A percentile compares a stretch with the other conserved stretches of the same genome.
phyloP scores from a whole-genome alignment of 2,888 invertebrate genomes.

The Kuschelorhynchus macadamiae region DNA sequence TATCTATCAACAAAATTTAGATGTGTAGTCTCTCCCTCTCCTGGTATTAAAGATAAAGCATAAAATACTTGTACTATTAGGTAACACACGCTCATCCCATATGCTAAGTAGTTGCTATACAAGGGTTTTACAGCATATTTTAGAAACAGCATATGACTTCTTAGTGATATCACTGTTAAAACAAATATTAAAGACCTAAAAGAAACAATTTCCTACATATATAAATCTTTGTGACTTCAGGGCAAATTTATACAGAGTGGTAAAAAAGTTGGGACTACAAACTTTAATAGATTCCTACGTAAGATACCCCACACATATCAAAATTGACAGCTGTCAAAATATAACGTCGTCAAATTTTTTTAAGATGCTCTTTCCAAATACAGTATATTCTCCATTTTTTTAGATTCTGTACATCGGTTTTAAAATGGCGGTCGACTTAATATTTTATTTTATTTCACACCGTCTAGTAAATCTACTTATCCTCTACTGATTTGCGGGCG shows the following conservation, averaged over 20 bases:
- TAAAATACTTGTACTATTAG: conserved; percentile 79
- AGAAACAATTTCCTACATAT: background rate
- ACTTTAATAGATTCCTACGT: too few relatives aligned
- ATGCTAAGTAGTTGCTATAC: conserved; percentile 66
- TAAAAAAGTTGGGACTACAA: too few relatives aligned
- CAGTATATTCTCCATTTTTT: too few relatives aligned
- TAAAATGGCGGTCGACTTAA: too few relatives aligned
- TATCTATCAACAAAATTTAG: conserved; percentile 60
- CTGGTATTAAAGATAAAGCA: conserved; percentile 80
- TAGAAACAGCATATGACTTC: conserved; percentile 74
- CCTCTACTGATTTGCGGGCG: too few relatives aligned
- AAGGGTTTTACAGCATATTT: conserved; percentile 60
- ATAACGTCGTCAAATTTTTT: too few relatives aligned
- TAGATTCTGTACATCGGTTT: too few relatives aligned
- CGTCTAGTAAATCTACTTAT: too few relatives aligned
- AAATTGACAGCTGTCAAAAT: too few relatives aligned
- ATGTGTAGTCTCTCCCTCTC: conserved; percentile 70
- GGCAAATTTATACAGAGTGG: background rate
- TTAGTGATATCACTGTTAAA: conserved; percentile 77
- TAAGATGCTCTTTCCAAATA: too few relatives aligned
- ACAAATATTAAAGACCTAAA: conserved; percentile 73
- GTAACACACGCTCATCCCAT: conserved; percentile 75
- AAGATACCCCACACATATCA: too few relatives aligned
- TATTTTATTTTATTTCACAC: too few relatives aligned
- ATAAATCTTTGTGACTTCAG: background rate